These are phyloP conservation scores for Sarcoramphus papa DNA, from an alignment of 2,797 vertebrate species.

Conservation along the genomic window DNA sequence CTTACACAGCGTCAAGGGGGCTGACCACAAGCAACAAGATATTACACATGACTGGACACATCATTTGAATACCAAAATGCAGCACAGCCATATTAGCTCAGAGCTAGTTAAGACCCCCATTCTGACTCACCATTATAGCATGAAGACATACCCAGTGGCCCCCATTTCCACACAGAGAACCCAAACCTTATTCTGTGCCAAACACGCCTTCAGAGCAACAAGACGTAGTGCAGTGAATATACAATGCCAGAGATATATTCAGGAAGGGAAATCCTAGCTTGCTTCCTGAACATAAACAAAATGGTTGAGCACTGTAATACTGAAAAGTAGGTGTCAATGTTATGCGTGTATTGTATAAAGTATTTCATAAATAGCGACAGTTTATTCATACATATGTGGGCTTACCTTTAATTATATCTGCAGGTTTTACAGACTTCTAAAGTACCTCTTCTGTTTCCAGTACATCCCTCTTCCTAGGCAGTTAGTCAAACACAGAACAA, in stretches of 20 bases:
- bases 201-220: not conserved
- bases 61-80: not conserved
- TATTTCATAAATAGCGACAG: not conserved
- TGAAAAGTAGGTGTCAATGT: not conserved
- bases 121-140: not conserved
- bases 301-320: not conserved
- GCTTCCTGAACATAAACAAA: not conserved
- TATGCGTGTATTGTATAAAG: not conserved
- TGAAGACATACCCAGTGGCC: not conserved
- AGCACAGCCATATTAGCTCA: not conserved
- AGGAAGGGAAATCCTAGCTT: not conserved
- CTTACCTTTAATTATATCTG: constrained; percentile 16
- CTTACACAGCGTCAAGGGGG: not conserved
- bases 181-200: not conserved
- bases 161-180: not conserved
- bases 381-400: not conserved
- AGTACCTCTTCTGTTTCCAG: not conserved
- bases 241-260: not conserved
- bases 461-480: not conserved
- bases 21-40: not conserved
- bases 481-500: not conserved
- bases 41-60: not conserved
- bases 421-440: not conserved
- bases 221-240: not conserved
- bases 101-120: not conserved